Evolutionary conservation across 2,888 invertebrate genomes (phyloP).

Genomic region (Erebia ligea): DNA sequence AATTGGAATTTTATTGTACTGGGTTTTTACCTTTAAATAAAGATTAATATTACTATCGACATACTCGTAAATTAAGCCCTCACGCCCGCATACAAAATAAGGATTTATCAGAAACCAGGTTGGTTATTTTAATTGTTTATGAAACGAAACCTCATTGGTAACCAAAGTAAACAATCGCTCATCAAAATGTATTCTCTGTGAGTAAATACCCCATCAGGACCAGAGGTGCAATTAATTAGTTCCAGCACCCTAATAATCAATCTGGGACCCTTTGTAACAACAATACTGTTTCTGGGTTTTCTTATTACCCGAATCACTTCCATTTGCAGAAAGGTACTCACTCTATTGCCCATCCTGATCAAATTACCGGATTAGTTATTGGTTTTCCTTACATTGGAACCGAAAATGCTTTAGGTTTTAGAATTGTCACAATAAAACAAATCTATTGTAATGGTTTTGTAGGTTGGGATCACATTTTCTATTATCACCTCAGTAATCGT

Average conservation of each 20-base stretch:
- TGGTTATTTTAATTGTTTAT: background rate
- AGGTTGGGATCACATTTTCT: no score
- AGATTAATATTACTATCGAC: no score
- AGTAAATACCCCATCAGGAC: constrained; percentile 46
- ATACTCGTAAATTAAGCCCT: no score
- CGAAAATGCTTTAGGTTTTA: no score
- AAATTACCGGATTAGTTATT: constrained; percentile 13
- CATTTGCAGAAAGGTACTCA: constrained; percentile 25
- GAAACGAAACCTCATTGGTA: background rate
- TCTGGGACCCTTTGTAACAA: constrained; percentile 27
- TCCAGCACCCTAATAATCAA: constrained; percentile 53
- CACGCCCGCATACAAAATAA: no score
- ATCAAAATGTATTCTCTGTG: constrained; percentile 8
- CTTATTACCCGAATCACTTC: constrained; percentile 34
- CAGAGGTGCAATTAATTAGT: constrained; percentile 72
- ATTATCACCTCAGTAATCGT: no score
- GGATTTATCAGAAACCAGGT: no score
- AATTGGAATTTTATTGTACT: no score
- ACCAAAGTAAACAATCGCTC: background rate
- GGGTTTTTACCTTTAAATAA: no score
- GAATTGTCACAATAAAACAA: no score
- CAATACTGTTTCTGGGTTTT: constrained; percentile 27
- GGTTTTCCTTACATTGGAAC: background rate
- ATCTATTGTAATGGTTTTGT: no score
- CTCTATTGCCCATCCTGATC: constrained; percentile 16